These are phyloP conservation scores for Anoplophora glabripennis DNA, from an alignment of 1,140 invertebrate species.

Conservation along the genomic window DNA sequence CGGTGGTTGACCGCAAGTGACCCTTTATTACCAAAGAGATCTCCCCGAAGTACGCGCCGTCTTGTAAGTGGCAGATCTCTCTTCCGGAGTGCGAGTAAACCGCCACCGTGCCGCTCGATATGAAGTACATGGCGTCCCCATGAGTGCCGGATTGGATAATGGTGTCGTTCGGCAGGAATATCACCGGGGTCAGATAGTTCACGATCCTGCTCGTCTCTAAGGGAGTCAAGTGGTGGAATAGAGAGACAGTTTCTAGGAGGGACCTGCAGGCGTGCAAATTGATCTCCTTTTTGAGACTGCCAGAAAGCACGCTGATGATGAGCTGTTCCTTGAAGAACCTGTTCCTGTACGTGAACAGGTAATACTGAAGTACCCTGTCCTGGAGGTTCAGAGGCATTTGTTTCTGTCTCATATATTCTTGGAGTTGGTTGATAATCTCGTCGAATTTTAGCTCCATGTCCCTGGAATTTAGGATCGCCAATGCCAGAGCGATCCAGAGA, in stretches of 20 bases:
- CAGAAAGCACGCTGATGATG: slow-evolving; percentile 29
- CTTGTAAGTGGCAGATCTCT: slow-evolving; percentile 33
- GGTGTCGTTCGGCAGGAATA: slow-evolving; percentile 34
- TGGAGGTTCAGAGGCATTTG: slow-evolving; percentile 26
- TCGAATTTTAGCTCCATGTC: slow-evolving; percentile 29
- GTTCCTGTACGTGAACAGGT: slow-evolving; percentile 32
- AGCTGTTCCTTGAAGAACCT: slow-evolving; percentile 31
- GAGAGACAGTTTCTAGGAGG: slow-evolving; percentile 22
- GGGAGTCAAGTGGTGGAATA: slow-evolving; percentile 24
- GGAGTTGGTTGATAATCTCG: slow-evolving; percentile 29
- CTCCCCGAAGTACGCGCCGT: too few relatives aligned
- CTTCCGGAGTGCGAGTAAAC: slow-evolving; percentile 56
- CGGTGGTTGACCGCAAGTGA: too few relatives aligned
- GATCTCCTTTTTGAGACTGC: slow-evolving; percentile 25
- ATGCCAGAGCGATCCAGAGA: slow-evolving; percentile 1
- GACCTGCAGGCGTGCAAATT: slow-evolving; percentile 24
- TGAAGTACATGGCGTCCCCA: slow-evolving; percentile 60
- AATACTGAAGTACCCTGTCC: slow-evolving; percentile 29
- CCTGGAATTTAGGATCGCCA: neutral
- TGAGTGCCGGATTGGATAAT: slow-evolving; percentile 54
- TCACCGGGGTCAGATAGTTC: slow-evolving; percentile 28
- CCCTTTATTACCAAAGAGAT: too few relatives aligned
- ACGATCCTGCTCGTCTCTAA: slow-evolving; percentile 24
- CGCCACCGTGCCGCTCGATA: slow-evolving; percentile 55
- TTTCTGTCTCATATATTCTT: slow-evolving; percentile 34